Conservation (phyloP, 2,797 vertebrate genomes). For the Myotis pilosus region DNA sequence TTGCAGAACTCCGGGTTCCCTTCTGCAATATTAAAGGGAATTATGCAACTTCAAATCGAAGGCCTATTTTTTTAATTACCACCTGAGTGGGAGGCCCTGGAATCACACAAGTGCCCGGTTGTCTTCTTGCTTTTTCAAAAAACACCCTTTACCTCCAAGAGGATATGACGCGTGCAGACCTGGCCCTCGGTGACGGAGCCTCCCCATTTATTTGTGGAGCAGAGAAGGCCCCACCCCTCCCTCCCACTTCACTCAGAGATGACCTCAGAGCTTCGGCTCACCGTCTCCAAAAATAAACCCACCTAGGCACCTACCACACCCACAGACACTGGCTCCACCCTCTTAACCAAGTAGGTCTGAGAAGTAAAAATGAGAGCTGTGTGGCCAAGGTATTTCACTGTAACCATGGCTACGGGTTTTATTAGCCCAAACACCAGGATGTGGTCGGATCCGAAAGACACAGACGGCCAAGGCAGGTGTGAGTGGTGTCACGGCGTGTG, state of each 20-base stretch:
- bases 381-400: neutral
- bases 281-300: constrained; percentile 66
- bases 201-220: constrained; percentile 35
- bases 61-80: constrained; percentile 52
- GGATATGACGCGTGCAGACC: neutral
- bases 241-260: neutral
- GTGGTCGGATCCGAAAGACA: neutral
- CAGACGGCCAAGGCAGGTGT: neutral
- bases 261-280: constrained; percentile 61
- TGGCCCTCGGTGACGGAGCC: neutral
- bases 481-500: neutral
- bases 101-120: constrained; percentile 9
- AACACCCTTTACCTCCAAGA: neutral
- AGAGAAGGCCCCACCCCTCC: neutral
- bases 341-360: neutral
- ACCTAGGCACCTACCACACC: constrained; percentile 63
- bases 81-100: constrained; percentile 47
- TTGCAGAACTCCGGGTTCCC: neutral
- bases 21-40: constrained; percentile 40
- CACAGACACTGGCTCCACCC: constrained; percentile 12
- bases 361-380: constrained; percentile 8
- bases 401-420: constrained; percentile 60
- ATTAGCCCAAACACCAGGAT: constrained; percentile 42
- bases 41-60: constrained; percentile 7
- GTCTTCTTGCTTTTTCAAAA: constrained; percentile 50